phyloP scores from a whole-genome alignment of 2,888 invertebrate genomes.

The Callosobruchus maculatus region DNA sequence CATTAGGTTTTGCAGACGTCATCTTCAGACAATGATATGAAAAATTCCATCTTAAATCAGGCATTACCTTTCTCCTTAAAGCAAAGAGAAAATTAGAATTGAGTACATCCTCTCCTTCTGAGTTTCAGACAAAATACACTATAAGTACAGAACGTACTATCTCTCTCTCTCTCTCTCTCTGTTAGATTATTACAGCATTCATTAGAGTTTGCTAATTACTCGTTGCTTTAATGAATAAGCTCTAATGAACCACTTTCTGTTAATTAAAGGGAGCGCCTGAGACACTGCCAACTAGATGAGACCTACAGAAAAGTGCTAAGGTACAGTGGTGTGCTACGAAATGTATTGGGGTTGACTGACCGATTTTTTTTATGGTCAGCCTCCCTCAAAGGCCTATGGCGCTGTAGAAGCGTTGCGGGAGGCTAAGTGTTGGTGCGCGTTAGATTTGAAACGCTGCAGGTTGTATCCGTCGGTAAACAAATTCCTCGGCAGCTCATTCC shows the following conservation, averaged over 20 bases:
- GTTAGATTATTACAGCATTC: slow-evolving; percentile 77
- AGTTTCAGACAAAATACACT: slow-evolving; percentile 34
- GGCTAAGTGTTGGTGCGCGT: no score
- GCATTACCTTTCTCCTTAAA: not conserved
- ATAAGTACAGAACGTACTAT: slow-evolving; percentile 39
- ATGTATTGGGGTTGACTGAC: not conserved
- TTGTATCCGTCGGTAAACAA: no score
- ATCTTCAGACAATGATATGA: not conserved
- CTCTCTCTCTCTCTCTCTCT: slow-evolving; percentile 29
- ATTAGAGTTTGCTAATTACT: slow-evolving; percentile 87
- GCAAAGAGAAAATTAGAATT: not conserved
- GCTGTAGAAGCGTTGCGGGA: no score
- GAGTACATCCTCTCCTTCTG: not conserved
- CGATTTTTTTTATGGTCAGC: no score
- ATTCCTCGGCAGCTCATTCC: no score
- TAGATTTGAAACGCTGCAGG: no score
- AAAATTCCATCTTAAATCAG: not conserved
- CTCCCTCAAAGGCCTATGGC: no score
- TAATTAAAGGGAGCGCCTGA: slow-evolving; percentile 69
- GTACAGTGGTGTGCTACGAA: slow-evolving; percentile 18
- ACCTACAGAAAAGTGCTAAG: slow-evolving; percentile 41
- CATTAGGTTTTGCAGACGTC: not conserved
- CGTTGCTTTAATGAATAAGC: slow-evolving; percentile 87
- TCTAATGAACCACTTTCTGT: slow-evolving; percentile 89
- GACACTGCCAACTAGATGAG: slow-evolving; percentile 45